Percentiles rank a stretch among this genome's conserved stretches.
phyloP scores from a whole-genome alignment of 1,140 invertebrate genomes.

The Melitaea cinxia region DNA sequence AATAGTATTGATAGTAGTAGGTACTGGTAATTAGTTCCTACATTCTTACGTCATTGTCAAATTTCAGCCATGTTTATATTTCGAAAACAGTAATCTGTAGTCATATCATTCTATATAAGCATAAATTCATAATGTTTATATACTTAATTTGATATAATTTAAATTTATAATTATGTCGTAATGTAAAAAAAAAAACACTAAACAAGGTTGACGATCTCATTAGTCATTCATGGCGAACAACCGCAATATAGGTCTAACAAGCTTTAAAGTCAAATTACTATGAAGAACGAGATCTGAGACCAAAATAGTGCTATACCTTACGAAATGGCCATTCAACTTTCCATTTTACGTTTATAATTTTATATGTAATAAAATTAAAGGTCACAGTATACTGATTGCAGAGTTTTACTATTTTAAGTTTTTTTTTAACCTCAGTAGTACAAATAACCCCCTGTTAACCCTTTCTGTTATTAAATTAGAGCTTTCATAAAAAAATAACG shows the following conservation, averaged over 20 bases:
- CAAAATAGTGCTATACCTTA: conserved; percentile 38
- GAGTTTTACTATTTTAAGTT: neutral
- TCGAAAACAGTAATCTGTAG: too few species aligned
- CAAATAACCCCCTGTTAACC: too few species aligned
- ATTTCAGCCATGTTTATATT: too few species aligned
- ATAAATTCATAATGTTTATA: neutral
- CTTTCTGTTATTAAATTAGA: too few species aligned
- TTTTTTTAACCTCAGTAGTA: too few species aligned
- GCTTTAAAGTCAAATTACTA: conserved; percentile 35
- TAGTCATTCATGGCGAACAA: conserved; percentile 30
- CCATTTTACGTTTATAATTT: conserved; percentile 34
- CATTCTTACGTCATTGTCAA: too few species aligned
- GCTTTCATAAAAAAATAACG: too few species aligned
- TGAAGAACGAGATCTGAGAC: conserved; percentile 18
- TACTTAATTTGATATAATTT: neutral
- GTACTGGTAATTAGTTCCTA: too few species aligned
- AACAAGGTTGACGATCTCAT: conserved; percentile 31
- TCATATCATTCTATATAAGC: too few species aligned
- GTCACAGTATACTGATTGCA: conserved; percentile 13
- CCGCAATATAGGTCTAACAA: conserved; percentile 24
- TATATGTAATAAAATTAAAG: conserved; percentile 30
- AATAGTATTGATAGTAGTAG: too few species aligned
- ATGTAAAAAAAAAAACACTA: conserved; percentile 3
- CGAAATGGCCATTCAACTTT: conserved; percentile 44
- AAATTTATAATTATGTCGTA: neutral